A percentile compares a stretch with the other conserved stretches of the same genome.
Evolutionary conservation across 2,888 invertebrate species (phyloP).

Genomic region (Perdita meconis): DNA sequence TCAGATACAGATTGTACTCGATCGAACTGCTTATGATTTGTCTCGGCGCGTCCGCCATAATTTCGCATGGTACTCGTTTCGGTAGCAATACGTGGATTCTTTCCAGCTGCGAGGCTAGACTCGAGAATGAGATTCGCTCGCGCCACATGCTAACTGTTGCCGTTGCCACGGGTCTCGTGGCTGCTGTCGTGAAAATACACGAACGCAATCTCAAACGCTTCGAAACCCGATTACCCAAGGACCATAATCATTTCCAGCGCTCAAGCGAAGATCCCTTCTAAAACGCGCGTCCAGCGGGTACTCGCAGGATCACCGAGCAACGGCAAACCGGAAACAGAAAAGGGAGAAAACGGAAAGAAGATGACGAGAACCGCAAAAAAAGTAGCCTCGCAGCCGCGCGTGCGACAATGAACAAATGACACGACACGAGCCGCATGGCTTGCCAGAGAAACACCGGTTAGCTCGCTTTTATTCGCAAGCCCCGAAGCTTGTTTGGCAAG

Average conservation of each 20-base stretch:
- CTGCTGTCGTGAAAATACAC: neutral
- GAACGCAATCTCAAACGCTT: no score
- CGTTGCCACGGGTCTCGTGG: constrained; percentile 20
- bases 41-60: constrained; percentile 24
- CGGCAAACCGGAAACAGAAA: constrained; percentile 8
- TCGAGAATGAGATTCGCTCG: constrained; percentile 43
- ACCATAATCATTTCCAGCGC: no score
- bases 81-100: constrained; percentile 76
- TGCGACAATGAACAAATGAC: constrained; percentile 84
- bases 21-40: constrained; percentile 33
- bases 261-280: no score
- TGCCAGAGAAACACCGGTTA: constrained; percentile 83
- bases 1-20: constrained; percentile 17
- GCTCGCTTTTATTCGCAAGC: constrained; percentile 65
- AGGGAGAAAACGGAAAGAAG: constrained; percentile 5
- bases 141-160: constrained; percentile 33
- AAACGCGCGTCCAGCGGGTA: no score
- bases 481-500: constrained; percentile 83
- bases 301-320: neutral
- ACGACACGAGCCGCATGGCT: constrained; percentile 84
- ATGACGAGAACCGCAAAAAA: neutral
- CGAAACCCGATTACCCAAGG: neutral
- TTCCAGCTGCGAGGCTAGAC: constrained; percentile 81
- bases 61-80: constrained; percentile 57
- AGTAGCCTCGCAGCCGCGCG: constrained; percentile 83